Conservation (phyloP, 2,113 vertebrate species). For the Eulemur macaco region DNA sequence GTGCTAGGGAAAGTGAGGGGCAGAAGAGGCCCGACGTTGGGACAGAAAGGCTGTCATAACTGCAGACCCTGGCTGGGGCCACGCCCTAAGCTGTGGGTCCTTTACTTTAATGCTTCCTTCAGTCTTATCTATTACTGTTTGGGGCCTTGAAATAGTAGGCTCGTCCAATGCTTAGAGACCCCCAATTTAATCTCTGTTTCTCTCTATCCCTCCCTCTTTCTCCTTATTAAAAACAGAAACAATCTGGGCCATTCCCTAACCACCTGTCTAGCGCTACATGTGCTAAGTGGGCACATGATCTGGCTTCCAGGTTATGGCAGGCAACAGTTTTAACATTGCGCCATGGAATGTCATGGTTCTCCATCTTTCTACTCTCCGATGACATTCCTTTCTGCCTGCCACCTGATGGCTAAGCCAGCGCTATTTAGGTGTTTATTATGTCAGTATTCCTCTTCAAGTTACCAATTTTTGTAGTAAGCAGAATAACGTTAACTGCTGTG, state of each 20-base stretch:
- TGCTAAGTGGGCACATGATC: neutral
- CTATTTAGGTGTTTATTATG: neutral
- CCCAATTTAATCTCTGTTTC: neutral
- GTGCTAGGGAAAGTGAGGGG: neutral
- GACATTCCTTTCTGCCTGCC: neutral
- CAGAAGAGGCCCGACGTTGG: neutral
- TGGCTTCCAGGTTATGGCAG: neutral
- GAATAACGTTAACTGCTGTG: neutral
- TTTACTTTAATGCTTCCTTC: neutral
- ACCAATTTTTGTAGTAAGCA: neutral
- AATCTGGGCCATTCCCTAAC: neutral
- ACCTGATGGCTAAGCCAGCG: neutral
- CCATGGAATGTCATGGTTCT: neutral
- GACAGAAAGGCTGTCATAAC: neutral
- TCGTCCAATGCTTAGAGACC: neutral
- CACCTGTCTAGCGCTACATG: neutral
- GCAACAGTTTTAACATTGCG: neutral
- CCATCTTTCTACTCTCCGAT: neutral
- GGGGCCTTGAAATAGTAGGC: neutral
- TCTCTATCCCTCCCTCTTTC: neutral
- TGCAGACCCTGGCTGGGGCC: neutral
- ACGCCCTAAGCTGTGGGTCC: neutral
- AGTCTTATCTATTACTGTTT: neutral
- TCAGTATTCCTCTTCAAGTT: neutral
- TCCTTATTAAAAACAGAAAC: neutral